Percentiles rank a stretch among this genome's conserved stretches.
These are phyloP conservation scores for Zhengitettix transpicula DNA, from an alignment of 2,888 invertebrate genomes.

Conservation along the genomic window DNA sequence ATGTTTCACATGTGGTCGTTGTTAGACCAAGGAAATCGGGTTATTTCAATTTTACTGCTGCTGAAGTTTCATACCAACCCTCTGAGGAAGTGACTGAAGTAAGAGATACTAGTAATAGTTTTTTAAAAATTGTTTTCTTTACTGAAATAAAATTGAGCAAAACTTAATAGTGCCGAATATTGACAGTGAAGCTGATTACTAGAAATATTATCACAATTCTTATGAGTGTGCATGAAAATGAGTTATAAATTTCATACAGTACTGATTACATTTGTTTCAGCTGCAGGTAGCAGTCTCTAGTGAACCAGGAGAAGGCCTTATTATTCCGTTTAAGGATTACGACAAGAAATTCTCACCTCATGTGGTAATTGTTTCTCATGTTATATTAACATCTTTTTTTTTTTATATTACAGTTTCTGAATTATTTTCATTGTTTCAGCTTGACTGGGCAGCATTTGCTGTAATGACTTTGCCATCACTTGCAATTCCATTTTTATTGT, in stretches of 20 bases:
- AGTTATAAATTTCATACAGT: too few relatives aligned
- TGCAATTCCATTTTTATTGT: constrained; percentile 82
- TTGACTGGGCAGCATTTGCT: constrained; percentile 94
- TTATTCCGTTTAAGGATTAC: constrained; percentile 81
- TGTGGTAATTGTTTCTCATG: constrained; percentile 38
- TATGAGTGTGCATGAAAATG: too few relatives aligned
- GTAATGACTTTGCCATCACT: constrained; percentile 92
- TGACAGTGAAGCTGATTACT: too few relatives aligned
- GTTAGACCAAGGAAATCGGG: constrained; percentile 80
- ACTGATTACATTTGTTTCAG: constrained; percentile 29
- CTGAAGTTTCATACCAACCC: constrained; percentile 75
- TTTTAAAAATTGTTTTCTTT: neutral
- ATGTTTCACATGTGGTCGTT: constrained; percentile 86
- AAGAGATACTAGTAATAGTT: constrained; percentile 17
- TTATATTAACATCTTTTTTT: neutral
- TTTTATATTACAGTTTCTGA: neutral
- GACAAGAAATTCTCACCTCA: constrained; percentile 95
- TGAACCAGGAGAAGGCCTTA: constrained; percentile 90
- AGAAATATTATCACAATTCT: too few relatives aligned
- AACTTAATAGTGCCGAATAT: too few relatives aligned
- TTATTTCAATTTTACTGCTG: constrained; percentile 93
- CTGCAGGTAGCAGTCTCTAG: constrained; percentile 57
- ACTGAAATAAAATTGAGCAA: neutral
- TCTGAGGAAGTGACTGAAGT: constrained; percentile 67
- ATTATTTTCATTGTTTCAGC: constrained; percentile 22